Percentiles rank a stretch among this genome's conserved stretches.
Conservation (phyloP, 2,113 vertebrate genomes). For the Tiliqua scincoides region DNA sequence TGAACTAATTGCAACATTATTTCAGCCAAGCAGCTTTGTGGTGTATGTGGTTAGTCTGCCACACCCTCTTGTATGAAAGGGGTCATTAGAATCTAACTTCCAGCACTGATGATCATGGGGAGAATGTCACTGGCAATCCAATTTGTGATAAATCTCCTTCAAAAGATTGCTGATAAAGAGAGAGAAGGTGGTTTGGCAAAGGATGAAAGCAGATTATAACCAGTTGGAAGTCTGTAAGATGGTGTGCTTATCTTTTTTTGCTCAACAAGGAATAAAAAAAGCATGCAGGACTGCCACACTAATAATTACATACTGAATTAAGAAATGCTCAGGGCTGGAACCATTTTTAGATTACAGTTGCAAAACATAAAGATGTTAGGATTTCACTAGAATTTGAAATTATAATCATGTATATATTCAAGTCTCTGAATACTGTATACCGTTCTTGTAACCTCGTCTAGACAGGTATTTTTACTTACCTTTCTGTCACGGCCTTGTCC, state of each 20-base stretch:
- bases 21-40: slow-evolving; percentile 35
- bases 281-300: neutral
- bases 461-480: neutral
- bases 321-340: neutral
- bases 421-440: neutral
- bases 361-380: rapidly evolving
- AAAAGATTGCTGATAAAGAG: slow-evolving; percentile 44
- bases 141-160: slow-evolving; percentile 53
- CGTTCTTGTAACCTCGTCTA: neutral
- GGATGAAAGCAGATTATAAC: slow-evolving; percentile 70
- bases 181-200: slow-evolving; percentile 59
- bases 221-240: slow-evolving; percentile 58
- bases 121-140: slow-evolving; percentile 61
- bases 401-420: neutral
- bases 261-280: slow-evolving; percentile 25
- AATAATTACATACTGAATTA: slow-evolving; percentile 25
- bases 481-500: no score
- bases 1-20: slow-evolving; percentile 50
- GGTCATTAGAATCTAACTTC: slow-evolving; percentile 39
- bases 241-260: neutral
- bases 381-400: neutral
- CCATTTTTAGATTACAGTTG: neutral
- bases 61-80: slow-evolving; percentile 49
- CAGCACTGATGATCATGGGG: slow-evolving; percentile 47
- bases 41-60: slow-evolving; percentile 40